Conservation (phyloP, 2,113 vertebrate genomes). For the Zosterops hypoxanthus region DNA sequence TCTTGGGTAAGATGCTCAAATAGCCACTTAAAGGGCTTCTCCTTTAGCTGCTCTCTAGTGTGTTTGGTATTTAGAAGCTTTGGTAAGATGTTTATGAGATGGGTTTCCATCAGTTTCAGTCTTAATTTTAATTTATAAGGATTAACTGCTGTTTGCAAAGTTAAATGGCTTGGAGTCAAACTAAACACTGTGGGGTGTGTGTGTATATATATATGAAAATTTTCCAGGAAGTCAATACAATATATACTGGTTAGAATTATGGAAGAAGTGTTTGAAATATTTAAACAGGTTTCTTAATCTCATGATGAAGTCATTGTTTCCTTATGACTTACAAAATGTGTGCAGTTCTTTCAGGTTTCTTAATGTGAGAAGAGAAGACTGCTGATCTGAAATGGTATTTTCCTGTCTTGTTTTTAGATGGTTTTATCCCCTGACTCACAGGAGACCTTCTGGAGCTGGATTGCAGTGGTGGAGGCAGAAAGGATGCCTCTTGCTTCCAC, state of each 20-base stretch:
- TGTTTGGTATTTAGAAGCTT: background rate
- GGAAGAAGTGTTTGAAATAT: background rate
- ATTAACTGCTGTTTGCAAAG: background rate
- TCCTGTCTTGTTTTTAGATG: conserved; percentile 49
- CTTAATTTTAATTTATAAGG: background rate
- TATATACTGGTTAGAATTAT: background rate
- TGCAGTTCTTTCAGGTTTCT: background rate
- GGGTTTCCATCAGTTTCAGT: background rate
- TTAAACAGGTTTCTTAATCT: background rate
- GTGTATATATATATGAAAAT: fast-evolving
- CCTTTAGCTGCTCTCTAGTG: background rate
- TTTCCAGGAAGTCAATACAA: background rate
- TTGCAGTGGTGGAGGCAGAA: background rate
- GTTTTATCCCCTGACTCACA: background rate
- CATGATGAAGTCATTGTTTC: background rate
- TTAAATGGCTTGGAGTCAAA: background rate
- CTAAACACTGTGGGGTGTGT: background rate
- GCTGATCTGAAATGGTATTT: background rate
- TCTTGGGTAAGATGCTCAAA: conserved; percentile 25
- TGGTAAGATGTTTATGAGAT: background rate
- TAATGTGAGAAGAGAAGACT: background rate
- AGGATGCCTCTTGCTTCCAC: background rate
- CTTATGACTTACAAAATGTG: background rate
- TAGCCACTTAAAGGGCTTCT: background rate
- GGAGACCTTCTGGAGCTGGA: background rate